Evolutionary conservation across 1,140 invertebrate species (phyloP).

Genomic region (Scaptomyza pallida): DNA sequence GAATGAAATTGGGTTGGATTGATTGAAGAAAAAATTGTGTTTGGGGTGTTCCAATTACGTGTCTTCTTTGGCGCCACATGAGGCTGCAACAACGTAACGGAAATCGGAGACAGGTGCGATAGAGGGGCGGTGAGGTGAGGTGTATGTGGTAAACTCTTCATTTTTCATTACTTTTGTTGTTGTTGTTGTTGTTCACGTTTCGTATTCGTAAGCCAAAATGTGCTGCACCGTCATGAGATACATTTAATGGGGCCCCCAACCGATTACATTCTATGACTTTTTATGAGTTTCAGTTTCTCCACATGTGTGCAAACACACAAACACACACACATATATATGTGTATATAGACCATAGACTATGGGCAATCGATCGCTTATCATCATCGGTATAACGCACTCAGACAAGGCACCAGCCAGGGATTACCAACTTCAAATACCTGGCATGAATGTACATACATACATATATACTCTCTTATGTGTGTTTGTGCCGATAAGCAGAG

Average conservation of each 20-base stretch:
- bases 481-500: slow-evolving; percentile 24
- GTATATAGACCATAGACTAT: not conserved
- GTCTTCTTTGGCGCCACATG: too few species aligned
- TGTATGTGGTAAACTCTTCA: not conserved
- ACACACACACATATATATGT: not conserved
- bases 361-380: slow-evolving; percentile 47
- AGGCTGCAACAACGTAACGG: too few species aligned
- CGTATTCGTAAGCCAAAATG: too few species aligned
- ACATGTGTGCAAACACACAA: not conserved
- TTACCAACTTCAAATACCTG: slow-evolving; percentile 35
- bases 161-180: slow-evolving; percentile 20
- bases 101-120: slow-evolving; percentile 17
- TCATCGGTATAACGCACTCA: slow-evolving; percentile 11
- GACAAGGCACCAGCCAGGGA: slow-evolving; percentile 28
- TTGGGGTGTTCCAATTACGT: too few species aligned
- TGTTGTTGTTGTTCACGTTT: too few species aligned
- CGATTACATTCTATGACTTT: slow-evolving; percentile 61
- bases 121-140: not conserved
- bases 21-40: too few species aligned
- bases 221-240: slow-evolving; percentile 51
- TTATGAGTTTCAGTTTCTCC: slow-evolving; percentile 44
- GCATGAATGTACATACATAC: not conserved
- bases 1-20: too few species aligned
- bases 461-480: not conserved
- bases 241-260: slow-evolving; percentile 53